Evolutionary conservation across 2,113 vertebrate species (phyloP).

Genomic region (Papio anubis): DNA sequence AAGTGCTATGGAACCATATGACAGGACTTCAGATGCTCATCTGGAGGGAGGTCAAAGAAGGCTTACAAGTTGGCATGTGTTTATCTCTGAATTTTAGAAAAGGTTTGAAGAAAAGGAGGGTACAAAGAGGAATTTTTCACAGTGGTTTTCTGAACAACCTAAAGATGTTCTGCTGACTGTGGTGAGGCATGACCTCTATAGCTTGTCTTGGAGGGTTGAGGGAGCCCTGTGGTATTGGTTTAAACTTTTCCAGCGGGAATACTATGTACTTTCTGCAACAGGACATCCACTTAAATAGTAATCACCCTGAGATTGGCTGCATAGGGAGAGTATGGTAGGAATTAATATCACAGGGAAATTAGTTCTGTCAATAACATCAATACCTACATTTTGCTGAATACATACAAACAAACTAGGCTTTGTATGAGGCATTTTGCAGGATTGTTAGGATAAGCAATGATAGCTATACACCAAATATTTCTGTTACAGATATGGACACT

Average conservation of each 20-base stretch:
- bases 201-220: background rate
- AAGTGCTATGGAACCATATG: background rate
- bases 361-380: slow-evolving; percentile 37
- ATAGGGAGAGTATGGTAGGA: background rate
- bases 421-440: background rate
- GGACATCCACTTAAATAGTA: background rate
- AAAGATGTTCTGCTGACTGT: background rate
- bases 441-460: background rate
- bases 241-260: background rate
- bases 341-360: slow-evolving; percentile 36
- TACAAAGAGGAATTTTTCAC: background rate
- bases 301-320: background rate
- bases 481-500: background rate
- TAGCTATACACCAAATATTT: background rate
- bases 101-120: background rate
- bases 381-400: slow-evolving; percentile 16
- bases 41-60: background rate
- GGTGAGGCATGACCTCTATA: background rate
- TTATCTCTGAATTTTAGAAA: background rate
- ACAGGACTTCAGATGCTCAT: background rate
- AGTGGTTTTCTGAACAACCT: background rate
- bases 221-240: background rate
- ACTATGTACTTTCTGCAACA: background rate
- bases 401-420: slow-evolving; percentile 1
- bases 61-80: background rate